Conservation (phyloP, 2,888 invertebrate species). For the Seira ritae region DNA sequence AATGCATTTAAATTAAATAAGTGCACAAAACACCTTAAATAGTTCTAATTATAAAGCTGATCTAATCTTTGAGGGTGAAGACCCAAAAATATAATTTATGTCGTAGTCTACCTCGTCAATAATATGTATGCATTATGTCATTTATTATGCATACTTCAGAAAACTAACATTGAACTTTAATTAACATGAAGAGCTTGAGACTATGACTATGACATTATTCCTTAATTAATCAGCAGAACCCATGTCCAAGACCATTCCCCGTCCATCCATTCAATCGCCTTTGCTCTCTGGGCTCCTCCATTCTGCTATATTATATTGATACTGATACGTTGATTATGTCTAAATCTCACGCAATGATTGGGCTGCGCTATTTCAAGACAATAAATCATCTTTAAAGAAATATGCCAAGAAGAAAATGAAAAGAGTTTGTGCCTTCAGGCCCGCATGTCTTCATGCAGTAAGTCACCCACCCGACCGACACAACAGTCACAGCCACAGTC, state of each 20-base stretch:
- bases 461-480: no score
- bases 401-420: constrained; percentile 40
- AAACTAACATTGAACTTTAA: constrained; percentile 15
- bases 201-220: neutral
- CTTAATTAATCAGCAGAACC: constrained; percentile 9
- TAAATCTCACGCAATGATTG: constrained; percentile 29
- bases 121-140: neutral
- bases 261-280: neutral
- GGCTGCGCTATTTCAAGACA: constrained; percentile 15
- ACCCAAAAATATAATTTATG: constrained; percentile 3
- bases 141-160: neutral
- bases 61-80: constrained; percentile 15
- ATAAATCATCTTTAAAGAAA: constrained; percentile 1
- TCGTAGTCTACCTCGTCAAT: neutral
- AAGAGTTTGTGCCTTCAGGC: constrained; percentile 25
- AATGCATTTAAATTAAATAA: constrained; percentile 4
- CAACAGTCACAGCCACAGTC: no score
- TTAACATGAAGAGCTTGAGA: no score
- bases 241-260: neutral
- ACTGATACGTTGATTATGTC: constrained; percentile 1
- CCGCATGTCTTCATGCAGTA: neutral
- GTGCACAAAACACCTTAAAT: no score
- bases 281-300: no score
- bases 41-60: constrained; percentile 2
- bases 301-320: neutral